phyloP scores from a whole-genome alignment of 2,888 invertebrate species.

The Protophormia terraenovae region DNA sequence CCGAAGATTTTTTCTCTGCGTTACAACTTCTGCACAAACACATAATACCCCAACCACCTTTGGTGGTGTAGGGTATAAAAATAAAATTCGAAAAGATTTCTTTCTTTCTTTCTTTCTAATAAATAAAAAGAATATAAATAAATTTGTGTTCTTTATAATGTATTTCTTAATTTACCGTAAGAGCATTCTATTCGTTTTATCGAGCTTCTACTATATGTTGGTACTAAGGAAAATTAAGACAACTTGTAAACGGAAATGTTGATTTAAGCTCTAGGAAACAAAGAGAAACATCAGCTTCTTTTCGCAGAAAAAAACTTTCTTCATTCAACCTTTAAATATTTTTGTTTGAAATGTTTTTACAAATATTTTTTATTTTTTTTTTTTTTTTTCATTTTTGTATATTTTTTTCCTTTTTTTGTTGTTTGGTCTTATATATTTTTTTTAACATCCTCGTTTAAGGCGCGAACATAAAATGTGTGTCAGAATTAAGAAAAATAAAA shows the following conservation, averaged over 20 bases:
- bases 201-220: not conserved
- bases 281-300: not conserved
- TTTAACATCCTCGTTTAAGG: conserved; percentile 15
- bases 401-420: not conserved
- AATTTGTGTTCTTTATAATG: too few relatives aligned
- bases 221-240: not conserved
- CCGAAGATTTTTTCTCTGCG: too few relatives aligned
- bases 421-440: not conserved
- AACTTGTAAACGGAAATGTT: conserved; percentile 17
- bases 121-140: too few relatives aligned
- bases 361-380: not conserved
- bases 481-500: not conserved
- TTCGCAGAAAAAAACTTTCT: not conserved
- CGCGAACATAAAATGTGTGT: conserved; percentile 30
- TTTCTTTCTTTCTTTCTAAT: too few relatives aligned
- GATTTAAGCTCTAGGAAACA: not conserved
- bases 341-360: conserved; percentile 1
- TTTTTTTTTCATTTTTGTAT: not conserved
- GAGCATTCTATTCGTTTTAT: too few relatives aligned
- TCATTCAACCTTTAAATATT: not conserved
- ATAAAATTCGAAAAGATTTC: too few relatives aligned
- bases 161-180: too few relatives aligned
- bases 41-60: too few relatives aligned
- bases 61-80: too few relatives aligned
- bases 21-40: too few relatives aligned